These are phyloP conservation scores for Amblyjoppa fuscipennis DNA, from an alignment of 2,888 invertebrate genomes.

Conservation along the genomic window DNA sequence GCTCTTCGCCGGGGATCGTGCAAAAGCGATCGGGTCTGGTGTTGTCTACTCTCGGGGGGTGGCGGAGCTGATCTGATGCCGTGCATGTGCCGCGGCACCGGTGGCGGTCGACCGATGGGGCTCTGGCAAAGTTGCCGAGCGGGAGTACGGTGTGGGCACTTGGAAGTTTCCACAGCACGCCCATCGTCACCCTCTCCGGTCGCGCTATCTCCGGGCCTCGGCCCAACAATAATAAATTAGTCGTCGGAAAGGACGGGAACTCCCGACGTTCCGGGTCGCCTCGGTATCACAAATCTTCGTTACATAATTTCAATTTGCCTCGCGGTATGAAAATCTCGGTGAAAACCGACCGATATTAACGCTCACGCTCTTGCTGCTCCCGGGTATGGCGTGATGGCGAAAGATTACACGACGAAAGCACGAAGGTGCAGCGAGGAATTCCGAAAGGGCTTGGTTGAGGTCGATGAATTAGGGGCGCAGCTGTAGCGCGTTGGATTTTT, in stretches of 20 bases:
- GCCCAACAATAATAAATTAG: conserved; percentile 56
- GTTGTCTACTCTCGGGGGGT: background rate
- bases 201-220: conserved; percentile 21
- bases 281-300: conserved; percentile 33
- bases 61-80: conserved; percentile 20
- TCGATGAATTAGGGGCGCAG: conserved; percentile 66
- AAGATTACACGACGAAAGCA: too few species aligned
- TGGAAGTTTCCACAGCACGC: conserved; percentile 31
- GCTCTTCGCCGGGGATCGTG: conserved; percentile 29
- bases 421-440: background rate
- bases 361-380: conserved; percentile 2
- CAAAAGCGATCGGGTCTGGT: conserved; percentile 33
- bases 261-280: conserved; percentile 23
- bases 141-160: background rate
- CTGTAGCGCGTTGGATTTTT: background rate
- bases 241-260: background rate
- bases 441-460: conserved; percentile 56
- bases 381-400: background rate
- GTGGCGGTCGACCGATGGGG: background rate
- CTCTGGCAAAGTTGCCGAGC: background rate
- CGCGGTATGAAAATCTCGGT: conserved; percentile 19
- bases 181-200: conserved; percentile 29
- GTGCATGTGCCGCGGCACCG: background rate
- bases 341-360: conserved; percentile 32
- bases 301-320: conserved; percentile 54